phyloP scores from a whole-genome alignment of 2,888 invertebrate species.

The Aelia acuminata region DNA sequence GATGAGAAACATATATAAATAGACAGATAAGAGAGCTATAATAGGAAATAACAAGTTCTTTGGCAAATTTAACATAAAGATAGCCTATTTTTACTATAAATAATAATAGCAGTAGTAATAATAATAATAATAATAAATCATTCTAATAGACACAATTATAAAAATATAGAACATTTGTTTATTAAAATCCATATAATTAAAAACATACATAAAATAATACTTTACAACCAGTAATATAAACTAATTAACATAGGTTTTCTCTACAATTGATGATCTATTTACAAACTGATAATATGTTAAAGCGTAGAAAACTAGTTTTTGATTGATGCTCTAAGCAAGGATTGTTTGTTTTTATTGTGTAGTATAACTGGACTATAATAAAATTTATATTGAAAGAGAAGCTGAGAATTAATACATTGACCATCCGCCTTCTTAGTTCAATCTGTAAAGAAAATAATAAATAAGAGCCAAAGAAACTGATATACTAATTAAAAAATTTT shows the following conservation, averaged over 20 bases:
- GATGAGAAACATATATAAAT: background rate
- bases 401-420: slow-evolving; percentile 45
- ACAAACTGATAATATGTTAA: slow-evolving; percentile 54
- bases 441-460: slow-evolving; percentile 13
- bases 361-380: slow-evolving; percentile 4
- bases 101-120: slow-evolving; percentile 45
- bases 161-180: slow-evolving; percentile 57
- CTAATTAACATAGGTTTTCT: slow-evolving; percentile 46
- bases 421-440: slow-evolving; percentile 20
- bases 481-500: too few relatives aligned
- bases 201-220: slow-evolving; percentile 58
- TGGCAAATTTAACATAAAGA: slow-evolving; percentile 47
- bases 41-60: slow-evolving; percentile 52
- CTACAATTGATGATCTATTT: slow-evolving; percentile 47
- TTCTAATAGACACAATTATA: slow-evolving; percentile 55
- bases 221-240: slow-evolving; percentile 57
- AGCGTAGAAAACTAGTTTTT: slow-evolving; percentile 47
- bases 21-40: slow-evolving; percentile 30
- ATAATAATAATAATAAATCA: slow-evolving; percentile 48
- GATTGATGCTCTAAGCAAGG: slow-evolving; percentile 52
- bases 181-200: slow-evolving; percentile 50
- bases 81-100: slow-evolving; percentile 24
- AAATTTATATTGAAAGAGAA: slow-evolving; percentile 41
- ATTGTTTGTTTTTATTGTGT: background rate
- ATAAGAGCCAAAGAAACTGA: too few relatives aligned